Evolutionary conservation across 2,797 vertebrate species (phyloP).

Genomic region (Periparus ater): DNA sequence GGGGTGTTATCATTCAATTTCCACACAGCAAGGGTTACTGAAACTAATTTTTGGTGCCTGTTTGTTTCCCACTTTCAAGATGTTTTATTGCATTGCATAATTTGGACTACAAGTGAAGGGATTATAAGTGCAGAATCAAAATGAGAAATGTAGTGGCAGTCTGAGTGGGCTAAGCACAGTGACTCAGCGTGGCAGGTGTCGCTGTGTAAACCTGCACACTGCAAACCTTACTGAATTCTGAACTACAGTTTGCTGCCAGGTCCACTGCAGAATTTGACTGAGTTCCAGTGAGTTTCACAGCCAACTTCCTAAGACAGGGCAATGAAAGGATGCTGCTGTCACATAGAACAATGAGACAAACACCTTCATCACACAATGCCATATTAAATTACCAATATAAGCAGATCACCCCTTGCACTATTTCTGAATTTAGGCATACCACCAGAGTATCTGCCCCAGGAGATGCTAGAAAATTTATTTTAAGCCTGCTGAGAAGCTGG

Average conservation of each 20-base stretch:
- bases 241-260: not conserved
- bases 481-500: not conserved
- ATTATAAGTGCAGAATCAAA: not conserved
- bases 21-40: conserved; percentile 52
- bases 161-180: not conserved
- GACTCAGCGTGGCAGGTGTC: not conserved
- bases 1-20: conserved; percentile 61
- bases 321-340: not conserved
- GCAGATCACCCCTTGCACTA: not conserved
- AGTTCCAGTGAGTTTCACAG: not conserved
- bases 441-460: not conserved
- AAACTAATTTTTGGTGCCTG: conserved; percentile 58
- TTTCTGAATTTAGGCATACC: not conserved
- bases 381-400: not conserved
- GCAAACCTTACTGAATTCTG: not conserved
- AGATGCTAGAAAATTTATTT: not conserved
- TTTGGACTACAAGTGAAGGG: not conserved
- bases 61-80: conserved; percentile 34
- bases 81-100: conserved; percentile 44
- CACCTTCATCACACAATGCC: not conserved
- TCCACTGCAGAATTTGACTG: not conserved
- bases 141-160: not conserved
- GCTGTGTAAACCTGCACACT: not conserved
- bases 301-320: not conserved
- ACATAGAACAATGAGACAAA: not conserved